phyloP scores from a whole-genome alignment of 1,140 invertebrate species.

The Rhyacophila brunnea region DNA sequence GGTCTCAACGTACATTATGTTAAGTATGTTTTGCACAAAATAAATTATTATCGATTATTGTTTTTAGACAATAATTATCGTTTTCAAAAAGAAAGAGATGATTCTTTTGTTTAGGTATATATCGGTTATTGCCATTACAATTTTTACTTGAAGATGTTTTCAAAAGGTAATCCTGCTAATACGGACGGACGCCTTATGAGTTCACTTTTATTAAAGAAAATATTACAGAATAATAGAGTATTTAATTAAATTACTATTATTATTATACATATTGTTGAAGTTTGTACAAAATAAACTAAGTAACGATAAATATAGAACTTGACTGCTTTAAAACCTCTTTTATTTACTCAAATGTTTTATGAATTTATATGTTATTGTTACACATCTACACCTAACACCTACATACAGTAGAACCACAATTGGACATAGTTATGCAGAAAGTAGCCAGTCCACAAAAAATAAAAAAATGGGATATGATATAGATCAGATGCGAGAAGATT shows the following conservation, averaged over 20 bases:
- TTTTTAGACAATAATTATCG: conserved; percentile 36
- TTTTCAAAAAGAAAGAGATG: conserved; percentile 24
- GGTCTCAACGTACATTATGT: conserved; percentile 28
- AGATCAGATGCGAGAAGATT: too few species aligned
- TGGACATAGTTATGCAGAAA: too few species aligned
- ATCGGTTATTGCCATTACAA: conserved; percentile 28
- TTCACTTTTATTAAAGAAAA: conserved; percentile 37
- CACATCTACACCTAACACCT: too few species aligned
- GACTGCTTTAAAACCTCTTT: conserved; percentile 49
- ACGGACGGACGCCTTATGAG: conserved; percentile 34
- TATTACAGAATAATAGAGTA: conserved; percentile 57
- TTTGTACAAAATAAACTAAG: conserved; percentile 61
- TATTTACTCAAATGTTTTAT: too few species aligned
- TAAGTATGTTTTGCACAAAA: conserved; percentile 33
- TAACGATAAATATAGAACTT: conserved; percentile 60
- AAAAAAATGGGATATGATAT: too few species aligned
- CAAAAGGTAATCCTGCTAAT: conserved; percentile 28
- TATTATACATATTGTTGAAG: conserved; percentile 61
- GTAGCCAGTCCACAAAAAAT: too few species aligned
- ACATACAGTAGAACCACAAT: too few species aligned
- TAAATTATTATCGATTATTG: conserved; percentile 15
- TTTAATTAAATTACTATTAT: conserved; percentile 60
- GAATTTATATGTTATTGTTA: too few species aligned
- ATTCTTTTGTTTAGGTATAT: conserved; percentile 19
- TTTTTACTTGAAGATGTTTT: conserved; percentile 32